Conservation (phyloP, 2,113 vertebrate species). For the Phoenicopterus ruber region DNA sequence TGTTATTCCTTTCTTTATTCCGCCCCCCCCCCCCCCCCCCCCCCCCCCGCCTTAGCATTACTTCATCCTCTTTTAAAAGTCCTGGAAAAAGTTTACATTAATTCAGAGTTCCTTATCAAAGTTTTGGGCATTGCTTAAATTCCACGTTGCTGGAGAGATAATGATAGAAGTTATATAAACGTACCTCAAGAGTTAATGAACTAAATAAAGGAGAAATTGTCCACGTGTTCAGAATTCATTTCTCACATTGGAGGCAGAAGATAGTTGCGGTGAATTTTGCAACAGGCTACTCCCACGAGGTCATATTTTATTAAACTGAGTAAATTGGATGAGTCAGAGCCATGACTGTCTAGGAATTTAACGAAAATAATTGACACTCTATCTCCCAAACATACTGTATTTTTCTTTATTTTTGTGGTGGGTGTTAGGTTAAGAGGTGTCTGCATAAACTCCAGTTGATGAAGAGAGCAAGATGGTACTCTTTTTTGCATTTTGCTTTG, state of each 20-base stretch:
- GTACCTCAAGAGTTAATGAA: background rate
- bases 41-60: background rate
- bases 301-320: slow-evolving; percentile 26
- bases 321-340: slow-evolving; percentile 23
- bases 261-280: slow-evolving; percentile 3
- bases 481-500: background rate
- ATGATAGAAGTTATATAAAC: background rate
- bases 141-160: background rate
- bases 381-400: background rate
- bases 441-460: background rate
- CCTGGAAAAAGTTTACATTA: background rate
- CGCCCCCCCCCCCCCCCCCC: accelerated
- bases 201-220: background rate
- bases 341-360: slow-evolving; percentile 15
- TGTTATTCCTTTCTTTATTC: background rate
- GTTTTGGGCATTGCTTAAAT: background rate
- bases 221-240: background rate
- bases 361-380: slow-evolving; percentile 4
- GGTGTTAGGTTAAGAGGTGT: background rate
- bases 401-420: background rate
- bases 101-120: background rate
- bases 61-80: background rate
- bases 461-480: background rate
- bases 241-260: background rate
- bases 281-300: background rate